These are phyloP conservation scores for Candoia aspera DNA, from an alignment of 2,113 vertebrate species.

Conservation along the genomic window DNA sequence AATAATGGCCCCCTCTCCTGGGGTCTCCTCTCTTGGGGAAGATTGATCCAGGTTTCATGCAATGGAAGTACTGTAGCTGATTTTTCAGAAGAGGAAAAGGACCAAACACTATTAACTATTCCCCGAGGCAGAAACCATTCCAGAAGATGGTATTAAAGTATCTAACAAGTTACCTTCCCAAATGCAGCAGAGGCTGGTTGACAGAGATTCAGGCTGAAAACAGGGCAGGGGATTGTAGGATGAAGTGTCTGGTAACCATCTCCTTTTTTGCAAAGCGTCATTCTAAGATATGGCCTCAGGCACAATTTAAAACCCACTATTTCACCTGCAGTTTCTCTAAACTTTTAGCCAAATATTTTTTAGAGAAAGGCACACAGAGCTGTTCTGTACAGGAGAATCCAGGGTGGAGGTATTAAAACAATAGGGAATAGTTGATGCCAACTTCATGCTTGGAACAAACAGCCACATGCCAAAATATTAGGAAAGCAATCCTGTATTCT, in stretches of 20 bases:
- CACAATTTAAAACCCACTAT: neutral
- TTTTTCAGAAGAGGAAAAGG: neutral
- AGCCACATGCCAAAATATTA: neutral
- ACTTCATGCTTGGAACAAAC: neutral
- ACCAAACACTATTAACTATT: neutral
- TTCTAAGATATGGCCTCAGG: neutral
- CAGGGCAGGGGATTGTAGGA: neutral
- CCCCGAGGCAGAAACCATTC: neutral
- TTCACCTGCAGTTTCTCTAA: neutral
- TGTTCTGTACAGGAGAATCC: neutral
- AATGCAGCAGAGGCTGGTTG: neutral
- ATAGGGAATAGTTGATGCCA: neutral
- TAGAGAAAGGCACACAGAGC: neutral
- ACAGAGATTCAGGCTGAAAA: neutral
- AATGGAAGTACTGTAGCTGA: neutral
- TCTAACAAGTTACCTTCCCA: neutral
- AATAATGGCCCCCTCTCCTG: neutral
- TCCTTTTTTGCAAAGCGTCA: neutral
- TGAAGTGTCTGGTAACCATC: neutral
- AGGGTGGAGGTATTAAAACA: neutral
- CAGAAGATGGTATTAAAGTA: neutral
- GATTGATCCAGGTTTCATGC: neutral
- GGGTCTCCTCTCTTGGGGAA: neutral
- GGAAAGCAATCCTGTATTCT: neutral
- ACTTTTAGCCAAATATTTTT: neutral